Evolutionary conservation across 1,140 invertebrate genomes (phyloP), one percentile per base, ranked within the genome.

Genomic region (Anastrepha obliqua): DNA sequence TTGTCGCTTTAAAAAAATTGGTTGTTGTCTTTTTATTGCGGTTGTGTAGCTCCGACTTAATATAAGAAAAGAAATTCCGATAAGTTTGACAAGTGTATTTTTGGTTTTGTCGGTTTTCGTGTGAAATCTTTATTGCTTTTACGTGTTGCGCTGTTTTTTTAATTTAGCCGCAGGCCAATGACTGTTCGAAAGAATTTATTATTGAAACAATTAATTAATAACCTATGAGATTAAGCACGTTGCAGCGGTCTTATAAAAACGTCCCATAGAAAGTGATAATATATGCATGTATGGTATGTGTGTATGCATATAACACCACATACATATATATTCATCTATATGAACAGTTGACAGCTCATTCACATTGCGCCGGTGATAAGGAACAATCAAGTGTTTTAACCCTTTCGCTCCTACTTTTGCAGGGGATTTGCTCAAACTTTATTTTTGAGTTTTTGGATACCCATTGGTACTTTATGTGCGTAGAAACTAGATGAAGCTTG

Each of bases 61-160:
- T 9, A 42, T 9, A 67, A 6, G 8, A 67, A 67, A 67, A 67
- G 64, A 67, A 67, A 67, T 67, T 67, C 64, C 64, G 64, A 67
- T 67, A 67, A 67, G 64, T 67, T 62, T 39, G 64, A 67, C 64
- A 67, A 67, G 64, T 67, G 29, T 39, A 39, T 74, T 47, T 74
- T 74, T 17, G 1, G 64, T 65, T 47, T 74, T 44, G 13, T 74
- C 44, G 42, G 11, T 55, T 65, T n/a, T 65, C 29, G 11, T 17
- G 67, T 13, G 13, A 74, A 74, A 74, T 47, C 15, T 74, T 74
- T 74, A 74, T 74, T 44, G 67, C 67, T 74, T 74, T 74, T 74
- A 74, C 67, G 67, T 74, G 67, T 39, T 47, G 20, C 44, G 67
- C 39, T 29, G 11, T 29, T 39, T 67, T 67, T 67, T 67, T 55